Base-by-base conservation (phyloP, 2,797 vertebrate genomes). In the Eospalax fontanierii region DNA sequence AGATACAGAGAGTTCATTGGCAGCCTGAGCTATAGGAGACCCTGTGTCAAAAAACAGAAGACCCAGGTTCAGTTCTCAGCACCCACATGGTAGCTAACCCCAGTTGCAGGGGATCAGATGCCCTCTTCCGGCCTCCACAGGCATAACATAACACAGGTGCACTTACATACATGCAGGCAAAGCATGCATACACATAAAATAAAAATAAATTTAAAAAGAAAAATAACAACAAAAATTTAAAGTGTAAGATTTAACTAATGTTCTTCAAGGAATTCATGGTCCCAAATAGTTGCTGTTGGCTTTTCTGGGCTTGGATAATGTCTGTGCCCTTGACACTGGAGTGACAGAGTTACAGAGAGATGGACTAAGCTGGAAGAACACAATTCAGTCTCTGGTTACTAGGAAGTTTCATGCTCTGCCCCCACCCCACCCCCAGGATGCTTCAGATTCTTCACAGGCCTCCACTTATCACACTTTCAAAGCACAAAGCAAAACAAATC, bases 401-500 rank as follows among this genome's bases (percentile, higher is more conserved):
- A 84, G 63, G 71, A 90, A 90, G 75, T 50, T 43, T 79, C 40
- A 10, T 1, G 30, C 0, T 15, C n/a, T 40, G 61, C n/a, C 57
- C 24, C 8, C 8, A 1, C 7, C 78, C 35, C 33, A 3, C 10
- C 70, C 35, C 35, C 6, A 9, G 74, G 84, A 80, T 74, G 90
- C 38, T 89, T 71, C 76, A 40, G 75, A 83, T 43, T 70, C 71
- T 89, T 93, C 90, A 24, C 43, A 21, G 89, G 80, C 91, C 73
- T 92, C 66, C 38, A 50, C 68, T 91, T 94, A 89, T 95, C 93
- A 93, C 91, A 75, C 73, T 91, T 65, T 88, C 0, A 0, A 7
- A 63, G 63, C 24, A 68, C 3, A 8, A 59, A 54, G 43, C 68
- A 93, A 96, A 96, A 93, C 95, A 95, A 91, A 95, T 94, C 94